Conservation (phyloP, 2,113 vertebrate genomes). For the Laticauda laticaudata region DNA sequence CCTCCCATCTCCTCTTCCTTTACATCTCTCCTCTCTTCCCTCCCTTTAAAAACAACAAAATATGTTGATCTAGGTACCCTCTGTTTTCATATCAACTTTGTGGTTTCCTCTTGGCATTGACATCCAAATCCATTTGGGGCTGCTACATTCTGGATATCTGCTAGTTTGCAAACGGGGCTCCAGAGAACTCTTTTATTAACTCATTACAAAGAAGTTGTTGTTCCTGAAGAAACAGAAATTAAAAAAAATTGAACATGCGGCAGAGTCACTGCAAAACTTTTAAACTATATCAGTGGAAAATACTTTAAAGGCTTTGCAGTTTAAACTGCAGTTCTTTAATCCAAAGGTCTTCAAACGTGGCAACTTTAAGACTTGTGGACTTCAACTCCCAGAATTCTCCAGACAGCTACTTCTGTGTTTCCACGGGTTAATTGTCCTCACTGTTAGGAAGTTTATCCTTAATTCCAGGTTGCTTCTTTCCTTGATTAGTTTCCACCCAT, state of each 20-base stretch:
- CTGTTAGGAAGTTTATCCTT: no score
- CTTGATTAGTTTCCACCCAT: no score
- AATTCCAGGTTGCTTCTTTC: no score
- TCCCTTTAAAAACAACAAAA: not conserved
- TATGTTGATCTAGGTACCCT: not conserved
- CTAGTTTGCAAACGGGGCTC: not conserved
- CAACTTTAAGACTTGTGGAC: no score
- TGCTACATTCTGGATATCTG: not conserved
- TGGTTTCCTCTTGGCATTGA: not conserved
- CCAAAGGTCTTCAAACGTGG: no score
- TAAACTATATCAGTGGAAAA: not conserved
- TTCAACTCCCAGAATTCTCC: no score
- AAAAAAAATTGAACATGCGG: not conserved
- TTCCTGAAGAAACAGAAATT: not conserved
- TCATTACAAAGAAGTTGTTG: not conserved
- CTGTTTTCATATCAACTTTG: not conserved
- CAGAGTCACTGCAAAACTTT: not conserved
- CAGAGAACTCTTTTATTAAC: not conserved
- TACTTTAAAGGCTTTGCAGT: not conserved
- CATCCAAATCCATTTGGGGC: not conserved
- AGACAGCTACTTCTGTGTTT: no score
- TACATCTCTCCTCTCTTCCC: not conserved
- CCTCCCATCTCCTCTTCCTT: no score
- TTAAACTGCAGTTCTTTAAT: not conserved
- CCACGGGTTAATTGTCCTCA: no score